Evolutionary conservation across 2,888 invertebrate species (phyloP).

Genomic region (Eristalinus aeneus): DNA sequence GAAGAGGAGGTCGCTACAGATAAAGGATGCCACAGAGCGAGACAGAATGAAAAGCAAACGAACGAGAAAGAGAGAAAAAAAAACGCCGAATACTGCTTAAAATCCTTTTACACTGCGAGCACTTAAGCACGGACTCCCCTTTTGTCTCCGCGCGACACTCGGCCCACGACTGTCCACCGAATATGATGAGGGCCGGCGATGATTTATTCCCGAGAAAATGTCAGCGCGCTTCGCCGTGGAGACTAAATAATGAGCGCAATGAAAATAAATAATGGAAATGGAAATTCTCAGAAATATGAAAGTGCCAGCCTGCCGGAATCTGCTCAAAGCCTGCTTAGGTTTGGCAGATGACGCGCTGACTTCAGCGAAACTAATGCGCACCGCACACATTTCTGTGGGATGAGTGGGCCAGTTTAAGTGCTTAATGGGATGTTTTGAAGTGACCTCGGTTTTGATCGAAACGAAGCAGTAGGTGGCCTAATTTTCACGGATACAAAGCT

Average conservation of each 20-base stretch:
- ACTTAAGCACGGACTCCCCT: constrained; percentile 67
- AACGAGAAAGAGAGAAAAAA: constrained; percentile 19
- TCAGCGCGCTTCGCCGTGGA: constrained; percentile 51
- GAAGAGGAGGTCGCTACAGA: constrained; percentile 36
- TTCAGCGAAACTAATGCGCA: not conserved
- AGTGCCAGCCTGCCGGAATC: not conserved
- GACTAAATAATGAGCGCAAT: constrained; percentile 65
- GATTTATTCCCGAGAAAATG: constrained; percentile 60
- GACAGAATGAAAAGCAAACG: constrained; percentile 6
- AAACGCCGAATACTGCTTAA: constrained; percentile 44
- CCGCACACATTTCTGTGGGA: not conserved
- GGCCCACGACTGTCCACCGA: constrained; percentile 55
- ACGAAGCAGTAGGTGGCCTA: too few relatives aligned
- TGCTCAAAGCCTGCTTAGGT: not conserved
- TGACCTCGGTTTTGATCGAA: not conserved
- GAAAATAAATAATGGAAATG: constrained; percentile 64
- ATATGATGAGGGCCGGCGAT: constrained; percentile 58
- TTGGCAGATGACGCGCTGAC: not conserved
- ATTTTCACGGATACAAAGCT: too few relatives aligned
- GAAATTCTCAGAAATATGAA: constrained; percentile 44
- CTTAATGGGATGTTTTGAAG: not conserved
- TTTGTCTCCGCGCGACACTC: constrained; percentile 50
- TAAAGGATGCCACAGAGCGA: constrained; percentile 53
- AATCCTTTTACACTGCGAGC: constrained; percentile 69
- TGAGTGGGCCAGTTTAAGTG: not conserved